Conservation (phyloP, 1,140 invertebrate species). For the Drosophila orosa region DNA sequence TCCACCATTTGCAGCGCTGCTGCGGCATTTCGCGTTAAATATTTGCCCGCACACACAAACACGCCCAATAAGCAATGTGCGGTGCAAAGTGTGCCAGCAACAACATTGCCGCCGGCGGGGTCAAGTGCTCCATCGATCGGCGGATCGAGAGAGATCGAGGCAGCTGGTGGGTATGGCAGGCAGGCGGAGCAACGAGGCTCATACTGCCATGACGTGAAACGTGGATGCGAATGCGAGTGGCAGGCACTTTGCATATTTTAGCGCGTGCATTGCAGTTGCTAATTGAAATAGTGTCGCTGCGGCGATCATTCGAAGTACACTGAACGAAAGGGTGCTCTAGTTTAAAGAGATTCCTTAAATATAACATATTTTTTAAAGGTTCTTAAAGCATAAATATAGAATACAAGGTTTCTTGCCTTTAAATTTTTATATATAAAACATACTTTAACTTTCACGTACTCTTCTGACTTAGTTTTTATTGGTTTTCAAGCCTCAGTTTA, state of each 20-base stretch:
- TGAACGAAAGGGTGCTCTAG: background rate
- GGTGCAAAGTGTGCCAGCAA: constrained; percentile 76
- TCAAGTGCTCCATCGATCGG: constrained; percentile 64
- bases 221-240: constrained; percentile 57
- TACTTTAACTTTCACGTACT: background rate
- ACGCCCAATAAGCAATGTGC: constrained; percentile 74
- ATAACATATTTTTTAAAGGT: background rate
- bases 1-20: constrained; percentile 41
- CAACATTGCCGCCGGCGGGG: constrained; percentile 53
- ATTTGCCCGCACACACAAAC: constrained; percentile 66
- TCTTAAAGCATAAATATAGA: background rate
- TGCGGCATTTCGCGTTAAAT: constrained; percentile 78
- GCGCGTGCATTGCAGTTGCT: constrained; percentile 79
- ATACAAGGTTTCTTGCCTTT: background rate
- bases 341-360: background rate
- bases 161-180: background rate
- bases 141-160: constrained; percentile 15
- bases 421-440: background rate
- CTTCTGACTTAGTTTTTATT: background rate
- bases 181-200: constrained; percentile 14
- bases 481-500: background rate
- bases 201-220: constrained; percentile 53
- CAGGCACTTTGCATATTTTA: constrained; percentile 80
- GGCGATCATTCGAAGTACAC: constrained; percentile 26
- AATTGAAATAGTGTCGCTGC: constrained; percentile 78